These are phyloP conservation scores for Hydrochoerus hydrochaeris DNA, from an alignment of 2,113 vertebrate genomes.

Conservation along the genomic window DNA sequence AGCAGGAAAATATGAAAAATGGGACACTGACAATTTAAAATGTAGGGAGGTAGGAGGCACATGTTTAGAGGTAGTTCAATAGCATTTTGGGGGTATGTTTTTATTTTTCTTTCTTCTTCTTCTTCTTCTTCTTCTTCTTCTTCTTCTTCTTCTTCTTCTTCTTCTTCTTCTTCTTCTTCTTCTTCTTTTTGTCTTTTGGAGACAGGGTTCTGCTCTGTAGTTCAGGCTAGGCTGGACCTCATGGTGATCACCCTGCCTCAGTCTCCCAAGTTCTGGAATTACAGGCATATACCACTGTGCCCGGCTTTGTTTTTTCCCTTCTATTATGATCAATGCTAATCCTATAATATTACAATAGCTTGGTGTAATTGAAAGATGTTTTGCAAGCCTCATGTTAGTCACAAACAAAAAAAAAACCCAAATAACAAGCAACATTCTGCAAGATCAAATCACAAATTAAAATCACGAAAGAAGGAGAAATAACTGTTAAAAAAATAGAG, in stretches of 20 bases:
- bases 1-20: not conserved
- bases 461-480: not conserved
- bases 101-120: too few relatives aligned
- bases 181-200: too few relatives aligned
- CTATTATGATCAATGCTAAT: not conserved
- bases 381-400: not conserved
- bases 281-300: too few relatives aligned
- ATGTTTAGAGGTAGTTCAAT: not conserved
- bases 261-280: too few relatives aligned
- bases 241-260: too few relatives aligned
- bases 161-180: too few relatives aligned
- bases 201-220: too few relatives aligned
- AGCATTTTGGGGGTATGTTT: not conserved
- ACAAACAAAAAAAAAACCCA: too few relatives aligned
- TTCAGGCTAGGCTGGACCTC: too few relatives aligned
- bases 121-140: too few relatives aligned
- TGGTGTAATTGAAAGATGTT: not conserved
- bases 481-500: not conserved
- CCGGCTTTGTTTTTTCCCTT: not conserved
- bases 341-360: not conserved
- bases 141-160: too few relatives aligned
- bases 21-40: not conserved
- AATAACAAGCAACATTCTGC: not conserved
- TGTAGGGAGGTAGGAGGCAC: not conserved
- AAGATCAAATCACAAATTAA: not conserved